Base-by-base conservation (phyloP, 1,140 invertebrate genomes). In the Phthorimaea operculella region DNA sequence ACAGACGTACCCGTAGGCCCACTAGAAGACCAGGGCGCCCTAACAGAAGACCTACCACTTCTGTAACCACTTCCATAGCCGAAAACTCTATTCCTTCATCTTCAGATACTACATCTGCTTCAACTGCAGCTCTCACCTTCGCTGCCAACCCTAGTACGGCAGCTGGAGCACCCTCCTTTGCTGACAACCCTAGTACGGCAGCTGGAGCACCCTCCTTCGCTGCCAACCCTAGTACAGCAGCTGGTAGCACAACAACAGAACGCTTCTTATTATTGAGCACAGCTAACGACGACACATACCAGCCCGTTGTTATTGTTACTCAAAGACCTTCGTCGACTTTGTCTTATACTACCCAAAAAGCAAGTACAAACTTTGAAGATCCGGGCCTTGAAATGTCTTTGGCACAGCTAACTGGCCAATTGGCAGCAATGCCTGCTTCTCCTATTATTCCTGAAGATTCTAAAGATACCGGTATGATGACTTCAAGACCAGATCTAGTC, bases 381-480 rank as follows among this genome's bases (percentile, higher is more conserved):
- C 58, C 74, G 33, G 81, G 83, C 5, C 63, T 87, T 51, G 79
- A 86, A 69, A 76, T 84, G 65, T 87, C 85, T 15, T 72, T 87
- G 57, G 83, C 82, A n/a, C 77, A 83, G 66, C 83, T 87, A 7
- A 86, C 85, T 18, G 84, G 83, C 42, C 85, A 87, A 57, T 57
- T 87, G 18, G 84, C 84, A 34, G 72, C 69, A 15, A 73, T 85
- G 65, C 83, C 81, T 58, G 80, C 76, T 6, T 79, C 81, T 21
- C 76, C 80, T 33, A 78, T 85, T 45, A 60, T 79, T 57, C 65
- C 82, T 8, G 74, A 66, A 17, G 55, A 62, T 21, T 55, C 57
- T 15, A 75, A 79, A 57, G 68, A 76, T 52, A 56, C 68, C 9
- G 58, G 52, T n/a, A 59, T 61, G 3, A 66, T 67, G 58, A 54